Percentiles rank a stretch among this genome's conserved stretches.
Evolutionary conservation across 1,140 invertebrate genomes (phyloP).

Genomic region (Leptoteleia sp.): DNA sequence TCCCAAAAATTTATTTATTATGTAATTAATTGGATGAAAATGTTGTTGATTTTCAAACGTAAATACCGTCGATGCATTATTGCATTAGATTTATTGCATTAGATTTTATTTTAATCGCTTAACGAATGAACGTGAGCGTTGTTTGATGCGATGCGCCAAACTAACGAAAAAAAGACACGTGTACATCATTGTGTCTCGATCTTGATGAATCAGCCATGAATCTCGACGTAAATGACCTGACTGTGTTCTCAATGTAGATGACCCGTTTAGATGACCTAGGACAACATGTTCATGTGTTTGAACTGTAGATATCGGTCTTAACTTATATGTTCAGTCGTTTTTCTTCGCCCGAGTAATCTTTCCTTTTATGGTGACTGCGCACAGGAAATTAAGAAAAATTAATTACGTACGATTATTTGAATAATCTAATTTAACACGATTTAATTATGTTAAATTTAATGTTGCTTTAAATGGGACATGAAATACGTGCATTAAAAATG

Average conservation of each 20-base stretch:
- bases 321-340: slow-evolving; percentile 21
- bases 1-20: too few relatives aligned
- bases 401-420: too few relatives aligned
- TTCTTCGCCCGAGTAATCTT: slow-evolving; percentile 13
- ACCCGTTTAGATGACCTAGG: slow-evolving; percentile 31
- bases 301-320: slow-evolving; percentile 30
- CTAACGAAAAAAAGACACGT: slow-evolving; percentile 13
- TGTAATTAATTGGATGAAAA: neutral
- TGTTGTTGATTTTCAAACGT: neutral
- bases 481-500: too few relatives aligned
- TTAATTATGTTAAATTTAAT: too few relatives aligned
- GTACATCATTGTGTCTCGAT: slow-evolving; percentile 35
- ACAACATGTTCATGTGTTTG: slow-evolving; percentile 24
- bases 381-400: too few relatives aligned
- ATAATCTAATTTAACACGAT: too few relatives aligned
- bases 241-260: slow-evolving; percentile 26
- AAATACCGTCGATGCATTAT: neutral
- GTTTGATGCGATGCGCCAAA: neutral
- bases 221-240: slow-evolving; percentile 28
- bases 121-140: too few relatives aligned
- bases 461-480: too few relatives aligned
- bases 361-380: neutral
- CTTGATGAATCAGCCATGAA: slow-evolving; percentile 42
- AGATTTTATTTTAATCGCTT: neutral
- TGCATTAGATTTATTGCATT: slow-evolving; percentile 1